Percentiles rank a stretch among this genome's conserved stretches.
phyloP scores from a whole-genome alignment of 2,113 vertebrate genomes.

The Dipodomys stephensi region DNA sequence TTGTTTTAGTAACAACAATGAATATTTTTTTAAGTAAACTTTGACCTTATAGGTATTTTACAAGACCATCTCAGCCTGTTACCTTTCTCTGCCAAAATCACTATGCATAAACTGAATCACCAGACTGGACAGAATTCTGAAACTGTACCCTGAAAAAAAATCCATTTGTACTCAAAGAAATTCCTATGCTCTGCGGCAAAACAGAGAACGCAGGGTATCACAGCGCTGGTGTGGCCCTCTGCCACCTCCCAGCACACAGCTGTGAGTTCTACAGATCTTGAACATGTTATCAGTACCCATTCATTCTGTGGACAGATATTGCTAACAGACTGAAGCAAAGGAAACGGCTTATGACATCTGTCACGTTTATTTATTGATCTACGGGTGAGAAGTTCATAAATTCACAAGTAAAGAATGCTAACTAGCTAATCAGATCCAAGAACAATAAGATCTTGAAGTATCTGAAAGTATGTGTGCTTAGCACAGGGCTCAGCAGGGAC shows the following conservation, averaged over 20 bases:
- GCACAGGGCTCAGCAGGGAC: neutral
- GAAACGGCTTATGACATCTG: neutral
- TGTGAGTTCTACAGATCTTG: neutral
- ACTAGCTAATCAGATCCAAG: constrained; percentile 8
- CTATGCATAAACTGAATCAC: neutral
- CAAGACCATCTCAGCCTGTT: constrained; percentile 13
- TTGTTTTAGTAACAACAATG: neutral
- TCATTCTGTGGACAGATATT: neutral
- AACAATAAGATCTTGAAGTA: constrained; percentile 32
- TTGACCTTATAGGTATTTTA: neutral
- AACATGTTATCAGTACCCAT: neutral
- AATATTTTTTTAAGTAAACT: neutral
- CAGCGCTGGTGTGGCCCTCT: neutral
- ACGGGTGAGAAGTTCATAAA: constrained; percentile 13
- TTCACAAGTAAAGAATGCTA: constrained; percentile 33
- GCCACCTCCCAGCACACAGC: neutral
- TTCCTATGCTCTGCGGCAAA: neutral
- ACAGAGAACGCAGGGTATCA: neutral
- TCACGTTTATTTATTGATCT: constrained; percentile 14
- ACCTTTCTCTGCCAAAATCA: constrained; percentile 21
- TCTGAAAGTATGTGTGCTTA: neutral
- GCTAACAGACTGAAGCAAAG: neutral
- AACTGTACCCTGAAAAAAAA: constrained; percentile 22
- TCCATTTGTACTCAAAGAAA: constrained; percentile 12
- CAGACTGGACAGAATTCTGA: constrained; percentile 44